A percentile compares a stretch with the other conserved stretches of the same genome.
Evolutionary conservation across 2,113 vertebrate genomes (phyloP).

Genomic region (Kobus ellipsiprymnus): DNA sequence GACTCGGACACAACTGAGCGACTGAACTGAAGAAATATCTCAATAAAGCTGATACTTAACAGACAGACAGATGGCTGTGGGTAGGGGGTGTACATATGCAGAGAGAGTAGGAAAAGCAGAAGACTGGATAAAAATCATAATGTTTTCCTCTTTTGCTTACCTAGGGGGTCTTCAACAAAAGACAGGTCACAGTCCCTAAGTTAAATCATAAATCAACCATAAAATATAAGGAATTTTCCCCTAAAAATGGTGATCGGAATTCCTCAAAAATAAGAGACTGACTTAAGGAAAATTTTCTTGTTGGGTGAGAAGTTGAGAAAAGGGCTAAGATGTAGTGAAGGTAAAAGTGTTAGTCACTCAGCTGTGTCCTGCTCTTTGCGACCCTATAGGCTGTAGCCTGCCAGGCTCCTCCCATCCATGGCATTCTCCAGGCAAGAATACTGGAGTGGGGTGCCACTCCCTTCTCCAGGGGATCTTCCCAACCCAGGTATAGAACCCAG

Average conservation of each 20-base stretch:
- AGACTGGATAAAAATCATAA: not conserved
- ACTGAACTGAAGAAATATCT: not conserved
- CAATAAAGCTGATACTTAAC: not conserved
- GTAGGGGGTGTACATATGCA: not conserved
- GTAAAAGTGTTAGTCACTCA: not conserved
- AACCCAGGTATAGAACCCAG: not conserved
- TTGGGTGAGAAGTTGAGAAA: not conserved
- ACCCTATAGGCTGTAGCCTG: not conserved
- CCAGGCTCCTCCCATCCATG: not conserved
- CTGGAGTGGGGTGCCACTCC: not conserved
- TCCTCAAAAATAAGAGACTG: not conserved
- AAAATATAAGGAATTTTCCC: not conserved
- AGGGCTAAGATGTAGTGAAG: not conserved
- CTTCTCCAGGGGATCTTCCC: not conserved
- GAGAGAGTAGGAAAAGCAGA: not conserved
- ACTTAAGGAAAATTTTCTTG: not conserved
- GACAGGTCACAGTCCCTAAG: not conserved
- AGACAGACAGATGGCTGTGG: not conserved
- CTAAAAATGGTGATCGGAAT: not conserved
- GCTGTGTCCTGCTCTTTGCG: not conserved
- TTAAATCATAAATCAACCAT: not conserved
- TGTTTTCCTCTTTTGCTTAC: not conserved
- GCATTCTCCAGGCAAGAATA: not conserved
- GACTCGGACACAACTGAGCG: accelerated
- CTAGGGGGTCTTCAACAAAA: not conserved